Percentiles rank a stretch among this genome's conserved stretches.
phyloP scores from a whole-genome alignment of 2,888 invertebrate species.

The Bombyx huttoni region DNA sequence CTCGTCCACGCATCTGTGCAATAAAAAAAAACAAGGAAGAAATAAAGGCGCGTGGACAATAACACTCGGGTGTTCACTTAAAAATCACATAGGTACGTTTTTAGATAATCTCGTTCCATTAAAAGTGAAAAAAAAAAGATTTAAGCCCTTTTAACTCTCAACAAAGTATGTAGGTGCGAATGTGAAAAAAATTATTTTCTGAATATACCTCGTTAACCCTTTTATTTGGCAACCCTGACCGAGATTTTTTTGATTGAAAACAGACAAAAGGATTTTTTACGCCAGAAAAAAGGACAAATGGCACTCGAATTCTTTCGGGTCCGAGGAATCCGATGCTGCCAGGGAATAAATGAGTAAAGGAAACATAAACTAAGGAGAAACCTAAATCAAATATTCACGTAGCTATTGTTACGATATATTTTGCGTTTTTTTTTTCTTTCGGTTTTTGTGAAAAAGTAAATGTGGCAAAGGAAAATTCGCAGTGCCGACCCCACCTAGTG shows the following conservation, averaged over 20 bases:
- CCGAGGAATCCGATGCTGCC: constrained; percentile 24
- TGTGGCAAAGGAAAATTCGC: too few relatives aligned
- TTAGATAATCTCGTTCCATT: not conserved
- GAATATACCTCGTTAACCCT: constrained; percentile 1
- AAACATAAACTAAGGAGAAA: not conserved
- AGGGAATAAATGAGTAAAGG: not conserved
- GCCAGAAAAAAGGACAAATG: constrained; percentile 41
- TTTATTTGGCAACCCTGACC: constrained; percentile 15
- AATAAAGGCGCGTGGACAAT: too few relatives aligned
- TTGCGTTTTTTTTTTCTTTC: constrained; percentile 1
- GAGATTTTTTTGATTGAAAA: constrained; percentile 37
- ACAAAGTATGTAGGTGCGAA: not conserved
- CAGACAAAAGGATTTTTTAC: constrained; percentile 48
- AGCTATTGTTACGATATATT: not conserved
- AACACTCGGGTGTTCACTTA: not conserved
- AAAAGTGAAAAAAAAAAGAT: not conserved
- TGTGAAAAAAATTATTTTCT: not conserved
- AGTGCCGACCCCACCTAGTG: too few relatives aligned
- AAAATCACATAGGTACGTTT: not conserved
- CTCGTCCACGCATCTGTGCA: too few relatives aligned
- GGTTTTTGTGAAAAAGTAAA: not conserved
- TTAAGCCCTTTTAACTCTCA: not conserved
- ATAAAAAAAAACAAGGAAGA: too few relatives aligned
- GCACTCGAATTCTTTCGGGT: constrained; percentile 37
- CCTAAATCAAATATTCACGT: constrained; percentile 1